These are phyloP conservation scores for Butastur rufipennis DNA, from an alignment of 2,113 vertebrate species.

Conservation along the genomic window DNA sequence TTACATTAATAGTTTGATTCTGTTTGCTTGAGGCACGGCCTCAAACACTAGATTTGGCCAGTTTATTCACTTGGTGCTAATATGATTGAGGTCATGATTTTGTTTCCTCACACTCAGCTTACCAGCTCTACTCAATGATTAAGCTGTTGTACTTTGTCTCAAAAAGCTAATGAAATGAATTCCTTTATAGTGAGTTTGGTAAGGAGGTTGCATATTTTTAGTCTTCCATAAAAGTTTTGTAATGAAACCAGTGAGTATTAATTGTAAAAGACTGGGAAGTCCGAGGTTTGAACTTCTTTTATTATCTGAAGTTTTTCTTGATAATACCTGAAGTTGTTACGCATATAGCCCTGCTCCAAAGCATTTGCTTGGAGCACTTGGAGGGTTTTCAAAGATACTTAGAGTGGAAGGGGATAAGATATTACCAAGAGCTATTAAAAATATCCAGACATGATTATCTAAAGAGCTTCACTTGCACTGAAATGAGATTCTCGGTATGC, in stretches of 20 bases:
- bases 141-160: neutral
- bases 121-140: neutral
- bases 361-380: neutral
- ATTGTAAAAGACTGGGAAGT: neutral
- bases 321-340: neutral
- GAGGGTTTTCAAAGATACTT: conserved; percentile 22
- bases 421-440: conserved; percentile 39
- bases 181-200: neutral
- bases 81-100: neutral
- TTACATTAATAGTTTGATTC: neutral
- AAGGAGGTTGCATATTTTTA: neutral
- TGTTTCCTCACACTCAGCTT: neutral
- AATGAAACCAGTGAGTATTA: neutral
- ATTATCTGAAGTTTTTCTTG: conserved; percentile 1
- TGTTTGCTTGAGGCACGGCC: neutral
- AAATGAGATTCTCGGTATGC: neutral
- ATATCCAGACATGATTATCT: conserved; percentile 10
- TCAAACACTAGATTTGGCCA: neutral
- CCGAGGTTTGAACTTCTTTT: neutral
- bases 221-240: neutral
- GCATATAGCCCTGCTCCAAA: neutral
- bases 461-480: neutral
- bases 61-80: neutral
- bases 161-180: neutral
- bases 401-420: conserved; percentile 17